Base-by-base conservation (phyloP, 2,113 vertebrate genomes). In the Gallinago paraguaiae region DNA sequence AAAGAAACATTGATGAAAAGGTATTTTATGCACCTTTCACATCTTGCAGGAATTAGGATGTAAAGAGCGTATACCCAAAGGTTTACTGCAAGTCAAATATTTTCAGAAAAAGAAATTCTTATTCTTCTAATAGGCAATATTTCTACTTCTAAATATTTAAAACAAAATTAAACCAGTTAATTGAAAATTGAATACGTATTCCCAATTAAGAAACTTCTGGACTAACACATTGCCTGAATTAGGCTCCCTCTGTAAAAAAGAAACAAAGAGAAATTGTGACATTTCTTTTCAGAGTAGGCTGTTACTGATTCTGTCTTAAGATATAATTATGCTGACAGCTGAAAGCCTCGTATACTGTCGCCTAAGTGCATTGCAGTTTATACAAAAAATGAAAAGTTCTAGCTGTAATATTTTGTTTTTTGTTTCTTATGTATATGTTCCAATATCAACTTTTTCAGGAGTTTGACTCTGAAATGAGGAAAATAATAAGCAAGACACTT, bases 381-480 rank as follows among this genome's bases (percentile, higher is more conserved):
- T 63, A 56, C 4, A 41, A 75, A 56, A 63, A 43, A 90, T 54
- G 28, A 48, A 46, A 93, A 88, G 56, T 92, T 96, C 69, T 92
- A 65, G 59, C 43, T 93, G 82, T 90, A 76, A 86, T 61, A 60
- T 72, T 89, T 94, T 78, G n/a, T 39, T 17, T 10, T 88, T 96
- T 90, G 51, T 96, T 92, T 82, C 82, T 95, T 83, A 84, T 24
- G 1, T 60, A 10, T 69, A 0, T 84, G 16, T 92, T 92, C 89
- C 9, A 41, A 91, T 88, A 92, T 75, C 19, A 68, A 78, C 97
- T 97, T 93, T 94, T 97, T 70, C 72, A 99, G 99, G 99, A 99
- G 57, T 98, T 99, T 94, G 98, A 99, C 67, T 99, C 99, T 50
- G 99, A 99, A 95, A 98, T 98, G 94, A 99, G 97, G 96, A 99